Percentiles rank a stretch among this genome's conserved stretches.
Conservation (phyloP, 2,113 vertebrate genomes). For the Madoqua kirkii region DNA sequence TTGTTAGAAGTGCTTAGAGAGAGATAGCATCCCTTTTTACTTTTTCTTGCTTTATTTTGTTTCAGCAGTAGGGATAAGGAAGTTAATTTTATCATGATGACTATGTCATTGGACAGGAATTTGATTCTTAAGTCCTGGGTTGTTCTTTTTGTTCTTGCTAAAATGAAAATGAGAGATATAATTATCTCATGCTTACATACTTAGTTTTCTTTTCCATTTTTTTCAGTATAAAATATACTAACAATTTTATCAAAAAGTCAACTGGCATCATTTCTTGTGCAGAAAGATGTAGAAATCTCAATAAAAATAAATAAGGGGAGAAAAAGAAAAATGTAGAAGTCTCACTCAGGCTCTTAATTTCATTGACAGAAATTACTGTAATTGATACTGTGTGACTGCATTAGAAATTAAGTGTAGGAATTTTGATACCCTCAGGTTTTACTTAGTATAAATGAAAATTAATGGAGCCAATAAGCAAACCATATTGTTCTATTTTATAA, state of each 20-base stretch:
- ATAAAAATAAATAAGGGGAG: background rate
- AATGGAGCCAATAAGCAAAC: background rate
- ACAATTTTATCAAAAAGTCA: background rate
- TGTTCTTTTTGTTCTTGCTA: background rate
- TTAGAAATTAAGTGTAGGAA: background rate
- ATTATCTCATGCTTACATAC: background rate
- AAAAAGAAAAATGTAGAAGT: background rate
- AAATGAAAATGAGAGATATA: constrained; percentile 25
- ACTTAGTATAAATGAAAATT: background rate
- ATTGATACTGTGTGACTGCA: background rate
- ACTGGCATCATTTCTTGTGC: background rate
- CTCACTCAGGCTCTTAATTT: background rate
- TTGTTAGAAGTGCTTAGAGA: background rate
- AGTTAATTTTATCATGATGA: background rate
- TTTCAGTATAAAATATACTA: constrained; percentile 14
- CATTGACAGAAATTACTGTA: background rate
- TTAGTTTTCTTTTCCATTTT: background rate
- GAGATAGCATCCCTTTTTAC: background rate
- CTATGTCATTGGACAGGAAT: constrained; percentile 23
- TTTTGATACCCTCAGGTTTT: background rate
- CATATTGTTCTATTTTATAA: background rate
- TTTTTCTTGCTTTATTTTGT: background rate
- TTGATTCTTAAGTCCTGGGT: background rate
- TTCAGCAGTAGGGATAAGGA: background rate
- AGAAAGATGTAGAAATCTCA: background rate